Conservation (phyloP, 35 echinoderm and acorn worm genomes). For the Strongylocentrotus purpuratus region DNA sequence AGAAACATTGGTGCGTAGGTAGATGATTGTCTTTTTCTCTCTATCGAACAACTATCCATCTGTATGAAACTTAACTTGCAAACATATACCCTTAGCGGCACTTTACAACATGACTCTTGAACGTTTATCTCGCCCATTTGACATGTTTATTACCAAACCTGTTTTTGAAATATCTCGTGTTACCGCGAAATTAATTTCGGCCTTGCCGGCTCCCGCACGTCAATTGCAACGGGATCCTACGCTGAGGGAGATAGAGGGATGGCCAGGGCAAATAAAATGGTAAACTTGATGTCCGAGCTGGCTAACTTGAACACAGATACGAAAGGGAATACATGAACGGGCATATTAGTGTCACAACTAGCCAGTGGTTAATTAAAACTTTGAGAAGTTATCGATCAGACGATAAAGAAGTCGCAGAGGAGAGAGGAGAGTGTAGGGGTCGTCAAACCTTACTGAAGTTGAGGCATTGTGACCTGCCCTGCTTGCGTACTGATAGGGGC, state of each 20-base stretch:
- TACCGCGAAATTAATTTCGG: slow-evolving; percentile 15
- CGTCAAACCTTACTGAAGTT: neutral
- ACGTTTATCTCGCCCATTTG: neutral
- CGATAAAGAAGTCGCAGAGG: neutral
- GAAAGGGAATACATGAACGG: neutral
- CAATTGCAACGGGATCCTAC: neutral
- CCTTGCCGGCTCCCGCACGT: neutral
- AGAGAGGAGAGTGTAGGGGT: neutral
- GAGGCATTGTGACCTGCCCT: neutral
- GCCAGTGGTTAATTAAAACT: neutral
- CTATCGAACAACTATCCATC: neutral
- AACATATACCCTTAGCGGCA: neutral
- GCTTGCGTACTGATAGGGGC: neutral
- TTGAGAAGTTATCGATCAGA: neutral
- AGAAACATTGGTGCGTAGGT: neutral
- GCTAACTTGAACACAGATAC: neutral
- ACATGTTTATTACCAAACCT: slow-evolving; percentile 16
- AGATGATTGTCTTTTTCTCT: no score
- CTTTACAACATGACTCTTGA: neutral
- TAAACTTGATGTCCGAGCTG: neutral
- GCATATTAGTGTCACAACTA: neutral
- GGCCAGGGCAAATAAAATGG: neutral
- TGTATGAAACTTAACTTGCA: neutral
- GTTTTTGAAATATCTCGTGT: slow-evolving; percentile 13
- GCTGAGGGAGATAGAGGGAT: neutral